Evolutionary conservation across 2,113 vertebrate genomes (phyloP), one percentile per base, ranked within the genome.

Genomic region (Syngnathus typhle): DNA sequence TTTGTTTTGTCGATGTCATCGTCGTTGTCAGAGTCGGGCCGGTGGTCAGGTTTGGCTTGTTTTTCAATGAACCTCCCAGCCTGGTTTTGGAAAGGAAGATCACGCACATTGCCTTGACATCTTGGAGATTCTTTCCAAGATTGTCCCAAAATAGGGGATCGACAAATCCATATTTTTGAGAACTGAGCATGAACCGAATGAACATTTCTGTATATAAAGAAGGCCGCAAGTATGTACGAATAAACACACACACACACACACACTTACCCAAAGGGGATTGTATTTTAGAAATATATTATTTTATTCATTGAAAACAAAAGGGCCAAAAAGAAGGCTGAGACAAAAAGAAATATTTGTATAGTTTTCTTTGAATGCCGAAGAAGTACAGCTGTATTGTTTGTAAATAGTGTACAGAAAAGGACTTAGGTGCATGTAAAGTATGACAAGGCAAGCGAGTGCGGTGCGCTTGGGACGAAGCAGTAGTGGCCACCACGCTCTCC

Each of bases 401-500:
- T 99, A 99, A 84, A 99, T 98, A 99, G 83, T 98, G 96, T 99
- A 98, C 93, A 99, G 98, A 99, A 75, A 93, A 87, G 94, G 94
- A 94, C 94, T 43, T 95, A 96, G 93, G 93, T 98, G 96, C 96
- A 98, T 98, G 96, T 98, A 93, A 87, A 89, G 94, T 93, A 95
- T 94, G 94, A 95, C 89, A 87, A 86, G 84, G 83, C 72, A 86
- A 88, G 88, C 76, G 90, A 77, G 90, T 43, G 93, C 3, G 27
- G 27, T 13, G 80, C 91, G 77, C 76, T 32, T 32, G 27, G 27
- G 95, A 95, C 91, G 91, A 94, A 98, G 94, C 94, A 96, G 96
- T 98, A 98, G 95, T 96, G 95, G 95, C 94, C 96, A 96, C 93
- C 96, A 96, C 93, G 95, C 94, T 97, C 95, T 98, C 96, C 96